These are phyloP conservation scores for Nibea albiflora DNA, from an alignment of 2,113 vertebrate species.

Conservation along the genomic window DNA sequence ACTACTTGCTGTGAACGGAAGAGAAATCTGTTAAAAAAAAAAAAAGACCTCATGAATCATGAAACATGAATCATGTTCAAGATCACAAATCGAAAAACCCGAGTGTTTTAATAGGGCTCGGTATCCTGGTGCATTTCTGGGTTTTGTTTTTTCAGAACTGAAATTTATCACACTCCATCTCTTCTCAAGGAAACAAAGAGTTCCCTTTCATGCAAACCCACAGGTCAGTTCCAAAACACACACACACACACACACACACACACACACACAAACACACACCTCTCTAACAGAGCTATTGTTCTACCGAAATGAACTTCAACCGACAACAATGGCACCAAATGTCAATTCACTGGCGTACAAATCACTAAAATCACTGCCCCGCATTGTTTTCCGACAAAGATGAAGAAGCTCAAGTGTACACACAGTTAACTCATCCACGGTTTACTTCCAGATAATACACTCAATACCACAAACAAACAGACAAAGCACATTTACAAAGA, in stretches of 20 bases:
- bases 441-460: constrained; percentile 66
- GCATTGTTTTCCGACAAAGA: constrained; percentile 70
- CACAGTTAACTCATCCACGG: constrained; percentile 52
- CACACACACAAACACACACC: constrained; percentile 34
- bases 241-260: constrained; percentile 5
- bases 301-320: constrained; percentile 55
- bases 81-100: constrained; percentile 22
- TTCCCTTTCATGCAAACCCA: constrained; percentile 40
- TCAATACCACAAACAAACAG: constrained; percentile 61
- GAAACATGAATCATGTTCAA: constrained; percentile 25
- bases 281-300: constrained; percentile 62
- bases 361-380: constrained; percentile 60
- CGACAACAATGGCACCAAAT: constrained; percentile 49
- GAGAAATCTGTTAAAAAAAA: constrained; percentile 4
- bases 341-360: constrained; percentile 61
- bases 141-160: constrained; percentile 52
- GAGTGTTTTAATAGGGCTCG: constrained; percentile 24
- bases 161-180: constrained; percentile 46
- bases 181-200: constrained; percentile 54
- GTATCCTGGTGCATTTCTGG: constrained; percentile 46
- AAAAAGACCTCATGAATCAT: not conserved
- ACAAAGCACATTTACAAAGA: constrained; percentile 63
- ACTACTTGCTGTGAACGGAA: constrained; percentile 3
- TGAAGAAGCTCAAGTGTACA: constrained; percentile 56
- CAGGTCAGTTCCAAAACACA: constrained; percentile 40